Conservation (phyloP, 2,888 invertebrate genomes). For the Philereme vetulata region DNA sequence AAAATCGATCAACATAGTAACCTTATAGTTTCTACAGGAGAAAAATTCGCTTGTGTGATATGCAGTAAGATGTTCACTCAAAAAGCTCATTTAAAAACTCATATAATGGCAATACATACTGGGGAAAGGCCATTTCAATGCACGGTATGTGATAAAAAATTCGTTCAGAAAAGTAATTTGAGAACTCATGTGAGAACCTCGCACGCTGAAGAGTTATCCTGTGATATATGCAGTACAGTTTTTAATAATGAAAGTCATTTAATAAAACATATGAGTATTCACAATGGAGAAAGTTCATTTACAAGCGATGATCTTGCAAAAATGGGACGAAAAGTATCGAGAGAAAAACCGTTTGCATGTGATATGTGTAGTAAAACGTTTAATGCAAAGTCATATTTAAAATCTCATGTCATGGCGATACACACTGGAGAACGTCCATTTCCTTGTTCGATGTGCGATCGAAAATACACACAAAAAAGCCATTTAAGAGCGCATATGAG, state of each 20-base stretch:
- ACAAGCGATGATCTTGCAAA: neutral
- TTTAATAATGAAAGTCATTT: slow-evolving; percentile 5
- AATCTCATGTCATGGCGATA: slow-evolving; percentile 24
- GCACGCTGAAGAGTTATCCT: slow-evolving; percentile 5
- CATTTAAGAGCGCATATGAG: slow-evolving; percentile 19
- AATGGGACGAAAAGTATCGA: neutral
- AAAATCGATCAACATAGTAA: neutral
- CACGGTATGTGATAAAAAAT: slow-evolving; percentile 11
- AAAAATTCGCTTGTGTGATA: slow-evolving; percentile 16
- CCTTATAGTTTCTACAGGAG: slow-evolving; percentile 2
- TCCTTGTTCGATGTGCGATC: slow-evolving; percentile 20
- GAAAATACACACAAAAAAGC: slow-evolving; percentile 24
- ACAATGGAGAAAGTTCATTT: slow-evolving; percentile 2
- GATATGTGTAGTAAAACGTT: slow-evolving; percentile 14
- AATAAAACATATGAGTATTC: slow-evolving; percentile 11
- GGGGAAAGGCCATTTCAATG: slow-evolving; percentile 16
- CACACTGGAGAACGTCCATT: slow-evolving; percentile 23
- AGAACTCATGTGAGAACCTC: slow-evolving; percentile 10
- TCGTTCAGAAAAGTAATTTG: slow-evolving; percentile 17
- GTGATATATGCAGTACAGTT: slow-evolving; percentile 1
- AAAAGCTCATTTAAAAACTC: slow-evolving; percentile 25
- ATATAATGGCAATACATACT: slow-evolving; percentile 18
- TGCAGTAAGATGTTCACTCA: slow-evolving; percentile 13
- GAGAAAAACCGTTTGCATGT: slow-evolving; percentile 9
- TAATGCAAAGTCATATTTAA: slow-evolving; percentile 18